phyloP scores from a whole-genome alignment of 2,113 vertebrate species.

The Hemiprocne comata region DNA sequence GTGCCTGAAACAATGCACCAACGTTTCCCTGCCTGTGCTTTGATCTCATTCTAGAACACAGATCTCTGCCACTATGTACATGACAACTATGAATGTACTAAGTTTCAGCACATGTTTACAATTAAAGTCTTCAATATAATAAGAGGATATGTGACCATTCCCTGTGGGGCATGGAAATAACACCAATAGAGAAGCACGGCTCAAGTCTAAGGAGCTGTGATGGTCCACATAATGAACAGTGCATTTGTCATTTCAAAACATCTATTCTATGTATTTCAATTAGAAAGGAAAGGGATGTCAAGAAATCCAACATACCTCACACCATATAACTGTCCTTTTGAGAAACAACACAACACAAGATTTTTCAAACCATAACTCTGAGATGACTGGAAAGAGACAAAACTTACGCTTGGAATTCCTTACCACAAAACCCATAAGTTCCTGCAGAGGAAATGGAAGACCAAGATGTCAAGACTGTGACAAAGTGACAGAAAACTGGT shows the following conservation, averaged over 20 bases:
- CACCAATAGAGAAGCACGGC: slow-evolving; percentile 5
- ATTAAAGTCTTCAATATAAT: slow-evolving; percentile 52
- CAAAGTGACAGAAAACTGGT: background rate
- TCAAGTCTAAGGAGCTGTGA: slow-evolving; percentile 7
- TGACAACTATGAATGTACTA: slow-evolving; percentile 8
- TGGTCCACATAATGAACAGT: slow-evolving; percentile 11
- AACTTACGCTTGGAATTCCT: background rate
- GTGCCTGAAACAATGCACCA: background rate
- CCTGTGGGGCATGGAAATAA: slow-evolving; percentile 31
- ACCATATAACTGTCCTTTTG: background rate
- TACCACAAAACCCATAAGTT: background rate
- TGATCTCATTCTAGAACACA: background rate
- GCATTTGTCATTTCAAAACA: slow-evolving; percentile 38
- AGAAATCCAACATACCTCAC: slow-evolving; percentile 40
- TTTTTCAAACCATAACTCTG: background rate
- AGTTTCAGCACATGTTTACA: slow-evolving; percentile 36
- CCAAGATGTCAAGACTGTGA: background rate
- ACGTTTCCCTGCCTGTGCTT: background rate
- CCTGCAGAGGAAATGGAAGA: background rate
- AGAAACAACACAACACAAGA: background rate
- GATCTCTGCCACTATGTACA: background rate
- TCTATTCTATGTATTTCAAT: slow-evolving; percentile 34
- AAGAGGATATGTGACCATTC: background rate
- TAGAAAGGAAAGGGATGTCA: background rate
- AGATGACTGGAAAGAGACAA: background rate